Evolutionary conservation across 2,113 vertebrate species (phyloP).

Genomic region (Sclerurus mexicanus): DNA sequence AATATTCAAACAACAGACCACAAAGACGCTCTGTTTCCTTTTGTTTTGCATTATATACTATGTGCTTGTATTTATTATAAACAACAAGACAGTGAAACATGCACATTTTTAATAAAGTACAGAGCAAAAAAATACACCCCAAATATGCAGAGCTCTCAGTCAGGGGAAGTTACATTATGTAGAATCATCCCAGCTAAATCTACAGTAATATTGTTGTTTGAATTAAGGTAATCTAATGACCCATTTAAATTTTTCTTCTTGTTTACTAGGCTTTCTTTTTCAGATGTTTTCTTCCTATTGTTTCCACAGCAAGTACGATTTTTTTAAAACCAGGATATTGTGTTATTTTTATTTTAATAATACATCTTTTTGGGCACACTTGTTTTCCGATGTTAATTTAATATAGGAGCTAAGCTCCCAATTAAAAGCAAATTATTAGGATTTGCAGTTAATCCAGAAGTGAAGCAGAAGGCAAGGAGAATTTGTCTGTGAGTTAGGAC

Average conservation of each 20-base stretch:
- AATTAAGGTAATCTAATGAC: not conserved
- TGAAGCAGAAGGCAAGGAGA: slow-evolving; percentile 51
- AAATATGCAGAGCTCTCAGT: not conserved
- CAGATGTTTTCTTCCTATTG: not conserved
- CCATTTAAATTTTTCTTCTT: not conserved
- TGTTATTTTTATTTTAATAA: slow-evolving; percentile 37
- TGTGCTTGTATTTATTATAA: not conserved
- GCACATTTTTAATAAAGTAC: not conserved
- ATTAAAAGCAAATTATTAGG: slow-evolving; percentile 70
- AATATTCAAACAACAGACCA: not conserved
- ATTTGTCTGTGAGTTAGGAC: not conserved
- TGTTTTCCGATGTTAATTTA: slow-evolving; percentile 61
- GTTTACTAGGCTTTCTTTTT: slow-evolving; percentile 2
- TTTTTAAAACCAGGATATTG: not conserved
- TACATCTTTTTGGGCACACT: slow-evolving; percentile 8
- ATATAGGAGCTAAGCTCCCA: slow-evolving; percentile 60
- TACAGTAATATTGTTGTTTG: not conserved
- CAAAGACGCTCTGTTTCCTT: slow-evolving; percentile 14
- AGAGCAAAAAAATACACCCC: not conserved
- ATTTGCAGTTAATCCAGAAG: slow-evolving; percentile 60
- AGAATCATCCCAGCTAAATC: not conserved
- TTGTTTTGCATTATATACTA: not conserved
- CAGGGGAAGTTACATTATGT: not conserved
- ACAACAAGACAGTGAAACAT: not conserved
- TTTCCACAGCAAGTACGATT: not conserved